Base-by-base conservation (phyloP, 2,113 vertebrate species). In the Acanthisitta chloris region DNA sequence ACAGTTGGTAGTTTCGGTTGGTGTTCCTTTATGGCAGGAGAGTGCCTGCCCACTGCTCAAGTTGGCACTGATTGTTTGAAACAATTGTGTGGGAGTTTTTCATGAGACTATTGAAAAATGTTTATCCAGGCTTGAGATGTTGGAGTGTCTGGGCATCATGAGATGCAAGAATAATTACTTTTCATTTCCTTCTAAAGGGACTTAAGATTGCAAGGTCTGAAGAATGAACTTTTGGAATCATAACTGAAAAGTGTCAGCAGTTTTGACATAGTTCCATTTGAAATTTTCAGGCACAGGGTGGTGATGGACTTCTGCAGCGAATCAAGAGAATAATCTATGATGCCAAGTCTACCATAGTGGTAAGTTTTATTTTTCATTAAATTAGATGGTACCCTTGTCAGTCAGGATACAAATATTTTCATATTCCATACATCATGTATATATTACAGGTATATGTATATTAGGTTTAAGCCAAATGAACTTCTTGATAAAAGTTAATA, bases 261-360 rank as follows among this genome's bases (percentile, higher is more conserved):
- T 96, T 97, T 94, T 97, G 92, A 91, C 46, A 86, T 74, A 51
- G 92, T 96, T 94, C 59, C 58, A 12, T 96, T 94, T 95, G 94
- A 92, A 82, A 95, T 97, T 97, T 97, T 90, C 98, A 99, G 99
- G 99, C 99, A n/a, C 98, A 99, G 40, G 99, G 99, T 96, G 99
- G 99, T 74, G 99, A 99, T 85, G 99, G 99, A 94, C 90, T 99
- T 97, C 97, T 98, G 80, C 99, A 99, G 86, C 98, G 99, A 96
- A 94, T 99, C 97, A 99, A 99, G 97, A 99, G 99, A 61, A 97
- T 99, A 91, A 94, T 97, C 72, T 99, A 99, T 96, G 99, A 99
- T 97, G 99, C 99, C 91, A 99, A 98, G 88, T 99, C 99, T 92
- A 99, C 99, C 25, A 93, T 99, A 54, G 98, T 99, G 97, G 99